Base-by-base conservation (phyloP, 1,140 invertebrate genomes). In the Lepidurus arcticus region DNA sequence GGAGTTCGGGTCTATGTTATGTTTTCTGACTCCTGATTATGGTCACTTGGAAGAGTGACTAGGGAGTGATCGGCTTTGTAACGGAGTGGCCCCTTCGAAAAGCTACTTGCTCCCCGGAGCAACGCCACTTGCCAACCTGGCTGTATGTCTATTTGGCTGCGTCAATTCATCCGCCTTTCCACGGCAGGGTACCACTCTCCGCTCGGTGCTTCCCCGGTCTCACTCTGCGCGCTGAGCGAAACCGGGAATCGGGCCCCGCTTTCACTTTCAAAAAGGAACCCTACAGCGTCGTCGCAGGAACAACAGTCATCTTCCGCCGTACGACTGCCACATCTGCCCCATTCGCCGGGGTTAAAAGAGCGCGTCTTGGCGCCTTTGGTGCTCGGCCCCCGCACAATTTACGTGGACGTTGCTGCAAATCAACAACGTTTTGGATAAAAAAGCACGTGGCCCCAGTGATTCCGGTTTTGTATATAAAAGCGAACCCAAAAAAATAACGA, bases 1-100 rank as follows among this genome's bases (percentile, higher is more conserved):
- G 34, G 34, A 34, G 34, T 16, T 16, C 53, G 16, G 16, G 53
- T 13, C 53, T 7, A 21, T 65, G 53, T 65, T 65, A 16, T 65
- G 47, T 65, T 65, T 65, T 65, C 53, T 65, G 53, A 65, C 53
- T 65, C 53, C 53, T 65, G 53, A 65, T 65, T n/a, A 65, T 65
- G 53, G 53, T 65, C 53, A 65, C 53, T 65, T 21, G 4, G 16
- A 65, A 65, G 53, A 65, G 53, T 65, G 53, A 65, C 53, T 65
- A 65, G 53, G 53, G 53, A 65, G 53, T 65, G 53, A 65, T 65
- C 53, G 53, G 53, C 53, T 65, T 65, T 65, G 21, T 34, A 34
- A 34, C 34, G 53, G 53, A n/a, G 16, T 16, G 10, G 10, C 45
- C 45, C 10, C 16, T 47, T 13, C 53, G 6, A 65, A 65, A 65